A percentile compares a stretch with the other conserved stretches of the same genome.
Conservation (phyloP, 2,113 vertebrate species). For the Gadus chalcogrammus region DNA sequence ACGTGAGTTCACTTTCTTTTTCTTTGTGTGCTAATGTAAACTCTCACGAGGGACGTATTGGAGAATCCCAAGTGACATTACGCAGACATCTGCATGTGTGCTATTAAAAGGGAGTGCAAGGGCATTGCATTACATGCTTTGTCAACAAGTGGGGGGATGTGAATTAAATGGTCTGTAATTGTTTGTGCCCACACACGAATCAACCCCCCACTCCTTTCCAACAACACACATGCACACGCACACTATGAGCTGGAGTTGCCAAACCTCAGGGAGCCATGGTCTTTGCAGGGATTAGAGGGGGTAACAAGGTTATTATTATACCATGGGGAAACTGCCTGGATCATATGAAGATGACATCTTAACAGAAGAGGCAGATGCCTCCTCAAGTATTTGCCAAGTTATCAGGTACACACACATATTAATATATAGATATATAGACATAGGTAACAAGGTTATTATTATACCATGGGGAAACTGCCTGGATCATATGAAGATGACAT, state of each 20-base stretch:
- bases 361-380: too few relatives aligned
- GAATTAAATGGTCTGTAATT: conserved; percentile 36
- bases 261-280: not conserved
- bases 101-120: not conserved
- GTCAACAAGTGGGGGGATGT: conserved; percentile 14
- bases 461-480: not conserved
- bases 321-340: not conserved
- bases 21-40: not conserved
- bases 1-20: conserved; percentile 67
- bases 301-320: conserved; percentile 20
- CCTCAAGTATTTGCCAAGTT: not conserved
- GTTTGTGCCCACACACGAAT: not conserved
- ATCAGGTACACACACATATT: not conserved
- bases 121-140: not conserved
- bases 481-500: conserved; percentile 14
- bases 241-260: conserved; percentile 9
- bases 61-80: not conserved
- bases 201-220: not conserved
- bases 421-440: not conserved
- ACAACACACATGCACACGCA: not conserved
- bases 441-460: conserved; percentile 18
- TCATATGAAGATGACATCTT: conserved; percentile 12
- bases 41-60: not conserved
- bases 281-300: conserved; percentile 24
- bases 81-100: not conserved